Evolutionary conservation across 2,797 vertebrate genomes (phyloP), one percentile per base, ranked within the genome.

Genomic region (Stomatorhinus walkeri): DNA sequence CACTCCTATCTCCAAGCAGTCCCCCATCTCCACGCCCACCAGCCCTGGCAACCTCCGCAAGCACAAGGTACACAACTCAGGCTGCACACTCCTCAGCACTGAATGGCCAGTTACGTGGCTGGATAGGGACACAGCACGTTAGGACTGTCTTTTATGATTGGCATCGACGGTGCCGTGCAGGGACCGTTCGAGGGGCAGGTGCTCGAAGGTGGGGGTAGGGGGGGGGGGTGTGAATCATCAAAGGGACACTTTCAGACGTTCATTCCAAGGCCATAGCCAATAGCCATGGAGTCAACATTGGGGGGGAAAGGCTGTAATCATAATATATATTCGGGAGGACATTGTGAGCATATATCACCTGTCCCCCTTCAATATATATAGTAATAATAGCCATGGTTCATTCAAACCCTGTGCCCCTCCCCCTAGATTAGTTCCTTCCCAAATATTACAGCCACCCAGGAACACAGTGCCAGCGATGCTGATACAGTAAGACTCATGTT

Each of bases 1-100:
- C 92, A 99, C 98, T 90, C 98, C 98, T 85, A 97, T 98, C 93
- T 99, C 98, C 92, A 99, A 99, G 95, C 98, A 98, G 95, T 99
- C 98, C 91, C 98, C 98, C 28, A 98, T 98, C 94, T 99, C 98
- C 91, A 98, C 97, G 90, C 98, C 98, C 19, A 98, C 97, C 94
- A 99, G 98, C 92, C 98, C 98, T 84, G 97, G 97, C 90, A 97
- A 96, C 93, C 96, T 96, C 94, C 97, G 97, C 92, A 99, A 99
- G 96, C 98, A 99, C 96, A 99, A 99, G 98, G 98, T 99, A 98
- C 95, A 91, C 4, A 94, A 94, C 36, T 87, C n/a, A 19, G 72
- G 40, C 72, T 28, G 36, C 36, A 3, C 72, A 43, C 5, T 19
- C 12, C 72, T 79, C 64, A 72, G 72, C 40, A 43, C 16, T 3